phyloP scores from a whole-genome alignment of 2,797 vertebrate species.

The Carapus acus region DNA sequence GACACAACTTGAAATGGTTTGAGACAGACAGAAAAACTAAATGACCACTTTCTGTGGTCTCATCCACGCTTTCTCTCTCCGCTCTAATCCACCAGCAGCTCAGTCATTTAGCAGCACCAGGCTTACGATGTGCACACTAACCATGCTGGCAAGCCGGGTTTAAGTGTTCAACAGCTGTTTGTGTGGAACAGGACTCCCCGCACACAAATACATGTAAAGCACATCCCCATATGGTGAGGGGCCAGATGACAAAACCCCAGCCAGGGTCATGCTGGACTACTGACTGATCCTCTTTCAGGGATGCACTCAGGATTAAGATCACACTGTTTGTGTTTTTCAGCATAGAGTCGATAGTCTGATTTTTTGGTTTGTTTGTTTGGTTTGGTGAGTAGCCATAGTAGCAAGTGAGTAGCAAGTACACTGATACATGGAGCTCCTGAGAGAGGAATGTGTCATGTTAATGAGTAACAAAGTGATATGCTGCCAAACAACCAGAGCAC shows the following conservation, averaged over 20 bases:
- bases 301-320: slow-evolving; percentile 63
- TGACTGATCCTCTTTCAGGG: slow-evolving; percentile 62
- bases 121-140: slow-evolving; percentile 50
- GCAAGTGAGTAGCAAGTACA: not conserved
- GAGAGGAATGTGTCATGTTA: too few relatives aligned
- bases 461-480: too few relatives aligned
- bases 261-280: slow-evolving; percentile 51
- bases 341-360: slow-evolving; percentile 14
- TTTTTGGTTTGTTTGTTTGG: slow-evolving; percentile 7
- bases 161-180: slow-evolving; percentile 68
- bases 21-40: too few relatives aligned
- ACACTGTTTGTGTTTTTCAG: slow-evolving; percentile 43
- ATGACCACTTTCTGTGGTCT: too few relatives aligned
- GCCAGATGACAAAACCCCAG: slow-evolving; percentile 57
- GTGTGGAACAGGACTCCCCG: slow-evolving; percentile 60
- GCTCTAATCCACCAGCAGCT: slow-evolving; percentile 55
- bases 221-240: slow-evolving; percentile 38
- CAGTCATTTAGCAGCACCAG: slow-evolving; percentile 48
- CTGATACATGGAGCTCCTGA: too few relatives aligned
- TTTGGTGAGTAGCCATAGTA: not conserved
- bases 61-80: slow-evolving; percentile 49
- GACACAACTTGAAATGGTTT: too few relatives aligned
- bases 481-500: too few relatives aligned
- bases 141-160: slow-evolving; percentile 31
- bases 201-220: slow-evolving; percentile 17